Conservation (phyloP, 2,888 invertebrate genomes). For the Macrosiphum euphorbiae region DNA sequence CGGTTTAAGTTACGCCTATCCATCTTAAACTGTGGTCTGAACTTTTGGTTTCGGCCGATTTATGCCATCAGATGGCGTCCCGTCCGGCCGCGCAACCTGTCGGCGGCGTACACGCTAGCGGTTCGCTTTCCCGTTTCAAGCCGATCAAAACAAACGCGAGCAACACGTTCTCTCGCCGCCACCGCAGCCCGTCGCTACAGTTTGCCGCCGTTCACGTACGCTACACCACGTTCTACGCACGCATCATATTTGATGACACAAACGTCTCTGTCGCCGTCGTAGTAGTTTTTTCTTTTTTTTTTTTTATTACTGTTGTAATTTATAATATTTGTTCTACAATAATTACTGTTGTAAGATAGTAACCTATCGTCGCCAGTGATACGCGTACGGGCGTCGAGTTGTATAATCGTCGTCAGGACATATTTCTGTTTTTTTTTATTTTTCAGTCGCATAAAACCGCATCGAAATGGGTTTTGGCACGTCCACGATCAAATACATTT, state of each 20-base stretch:
- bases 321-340: not conserved
- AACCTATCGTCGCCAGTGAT: not conserved
- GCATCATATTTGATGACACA: not conserved
- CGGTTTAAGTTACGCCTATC: too few relatives aligned
- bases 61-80: not conserved
- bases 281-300: not conserved
- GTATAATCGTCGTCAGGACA: not conserved
- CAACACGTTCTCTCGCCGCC: not conserved
- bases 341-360: not conserved
- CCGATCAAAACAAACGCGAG: not conserved
- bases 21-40: not conserved
- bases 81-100: not conserved
- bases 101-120: not conserved
- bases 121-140: not conserved
- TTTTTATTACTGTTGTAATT: not conserved
- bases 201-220: not conserved
- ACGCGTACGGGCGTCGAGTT: not conserved
- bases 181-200: not conserved
- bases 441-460: not conserved
- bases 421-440: not conserved
- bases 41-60: not conserved
- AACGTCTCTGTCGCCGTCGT: not conserved
- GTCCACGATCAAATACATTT: constrained; percentile 78
- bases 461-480: constrained; percentile 68
- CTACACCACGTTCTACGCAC: not conserved